These are phyloP conservation scores for Melinaea menophilus DNA, from an alignment of 2,888 invertebrate genomes.

Conservation along the genomic window DNA sequence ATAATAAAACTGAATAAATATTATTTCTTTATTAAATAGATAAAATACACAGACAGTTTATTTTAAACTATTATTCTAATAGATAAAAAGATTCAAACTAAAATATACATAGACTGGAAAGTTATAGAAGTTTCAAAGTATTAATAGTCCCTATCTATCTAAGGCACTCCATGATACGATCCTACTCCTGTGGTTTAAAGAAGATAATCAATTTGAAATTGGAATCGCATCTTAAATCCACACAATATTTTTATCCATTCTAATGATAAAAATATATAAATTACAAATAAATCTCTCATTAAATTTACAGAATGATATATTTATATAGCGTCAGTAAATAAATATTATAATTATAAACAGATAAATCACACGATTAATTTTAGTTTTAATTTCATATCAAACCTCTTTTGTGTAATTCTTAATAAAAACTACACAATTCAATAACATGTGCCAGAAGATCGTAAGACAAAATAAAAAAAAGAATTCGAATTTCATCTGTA, in stretches of 20 bases:
- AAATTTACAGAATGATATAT: not conserved
- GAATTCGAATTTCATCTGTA: not conserved
- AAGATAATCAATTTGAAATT: not conserved
- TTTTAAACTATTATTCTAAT: constrained; percentile 3
- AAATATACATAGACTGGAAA: not conserved
- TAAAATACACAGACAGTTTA: not conserved
- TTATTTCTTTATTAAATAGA: constrained; percentile 5
- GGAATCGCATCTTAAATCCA: no score
- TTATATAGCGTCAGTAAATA: not conserved
- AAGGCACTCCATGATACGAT: constrained; percentile 1
- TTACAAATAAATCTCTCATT: not conserved
- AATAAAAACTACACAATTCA: not conserved
- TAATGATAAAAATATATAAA: no score
- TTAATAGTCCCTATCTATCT: not conserved
- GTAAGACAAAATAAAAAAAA: not conserved
- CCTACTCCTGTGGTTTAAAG: not conserved
- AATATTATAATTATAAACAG: not conserved
- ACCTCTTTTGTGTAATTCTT: not conserved
- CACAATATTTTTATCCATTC: no score
- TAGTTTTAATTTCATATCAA: not conserved
- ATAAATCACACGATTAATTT: not conserved
- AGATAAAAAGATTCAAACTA: constrained; percentile 1
- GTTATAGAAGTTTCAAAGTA: not conserved
- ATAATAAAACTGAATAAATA: not conserved
- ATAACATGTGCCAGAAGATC: not conserved